phyloP scores from a whole-genome alignment of 2,888 invertebrate genomes.

The Emmelina monodactyla region DNA sequence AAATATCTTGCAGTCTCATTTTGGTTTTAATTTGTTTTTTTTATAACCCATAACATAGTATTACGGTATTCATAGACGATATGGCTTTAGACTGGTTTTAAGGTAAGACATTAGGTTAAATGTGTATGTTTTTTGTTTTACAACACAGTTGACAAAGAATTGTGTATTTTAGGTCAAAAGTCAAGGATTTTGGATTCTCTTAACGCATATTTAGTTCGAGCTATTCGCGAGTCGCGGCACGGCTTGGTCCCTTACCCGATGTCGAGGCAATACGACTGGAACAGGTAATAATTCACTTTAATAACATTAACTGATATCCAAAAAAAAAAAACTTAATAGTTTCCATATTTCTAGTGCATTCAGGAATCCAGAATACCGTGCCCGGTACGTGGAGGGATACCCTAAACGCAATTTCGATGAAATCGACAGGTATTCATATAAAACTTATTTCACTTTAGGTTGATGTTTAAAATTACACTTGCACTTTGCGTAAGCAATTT shows the following conservation, averaged over 20 bases:
- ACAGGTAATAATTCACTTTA: constrained; percentile 22
- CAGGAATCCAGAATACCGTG: constrained; percentile 31
- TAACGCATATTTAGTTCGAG: constrained; percentile 46
- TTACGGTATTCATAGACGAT: background rate
- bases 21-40: constrained; percentile 1
- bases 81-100: background rate
- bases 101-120: background rate
- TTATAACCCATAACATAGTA: background rate
- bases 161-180: constrained; percentile 45
- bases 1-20: constrained; percentile 27
- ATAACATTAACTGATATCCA: background rate
- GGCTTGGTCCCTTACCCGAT: constrained; percentile 29
- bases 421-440: constrained; percentile 48
- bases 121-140: constrained; percentile 1
- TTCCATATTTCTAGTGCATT: constrained; percentile 28
- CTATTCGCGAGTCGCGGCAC: constrained; percentile 38
- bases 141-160: too few species aligned
- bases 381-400: constrained; percentile 42
- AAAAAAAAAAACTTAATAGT: background rate
- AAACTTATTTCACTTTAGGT: background rate
- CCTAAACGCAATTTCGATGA: constrained; percentile 66
- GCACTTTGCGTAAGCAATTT: too few species aligned
- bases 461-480: too few species aligned
- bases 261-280: constrained; percentile 28
- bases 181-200: constrained; percentile 37